These are phyloP conservation scores for Bombus sibiricus DNA, from an alignment of 1,140 invertebrate species.

Conservation along the genomic window DNA sequence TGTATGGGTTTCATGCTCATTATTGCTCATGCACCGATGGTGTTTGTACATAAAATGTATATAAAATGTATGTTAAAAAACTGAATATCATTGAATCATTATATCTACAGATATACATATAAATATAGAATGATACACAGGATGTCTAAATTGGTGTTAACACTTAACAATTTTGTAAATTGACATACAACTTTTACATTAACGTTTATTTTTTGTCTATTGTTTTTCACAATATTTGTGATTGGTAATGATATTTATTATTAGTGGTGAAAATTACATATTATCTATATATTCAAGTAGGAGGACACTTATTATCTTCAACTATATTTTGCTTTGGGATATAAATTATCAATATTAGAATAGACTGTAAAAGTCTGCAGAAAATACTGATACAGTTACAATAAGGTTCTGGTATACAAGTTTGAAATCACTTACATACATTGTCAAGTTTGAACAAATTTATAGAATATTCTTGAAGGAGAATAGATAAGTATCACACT, in stretches of 20 bases:
- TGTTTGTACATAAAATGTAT: not conserved
- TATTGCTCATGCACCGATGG: not conserved
- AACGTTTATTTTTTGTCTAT: not conserved
- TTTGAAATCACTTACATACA: not conserved
- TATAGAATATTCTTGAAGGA: not conserved
- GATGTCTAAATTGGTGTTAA: not conserved
- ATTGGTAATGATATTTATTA: not conserved
- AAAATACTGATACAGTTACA: not conserved
- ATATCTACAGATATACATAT: not conserved
- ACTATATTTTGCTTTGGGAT: not conserved
- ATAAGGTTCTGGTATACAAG: not conserved
- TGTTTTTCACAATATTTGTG: not conserved
- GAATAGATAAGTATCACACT: too few species aligned
- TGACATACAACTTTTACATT: not conserved
- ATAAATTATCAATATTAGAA: not conserved
- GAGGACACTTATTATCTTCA: not conserved
- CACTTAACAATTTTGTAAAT: not conserved
- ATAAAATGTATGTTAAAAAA: not conserved
- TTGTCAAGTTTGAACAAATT: not conserved
- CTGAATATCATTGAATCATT: not conserved
- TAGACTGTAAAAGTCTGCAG: not conserved
- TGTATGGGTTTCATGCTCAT: conserved; percentile 8
- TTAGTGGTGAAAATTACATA: not conserved
- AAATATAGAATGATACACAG: not conserved
- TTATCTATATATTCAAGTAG: not conserved